Evolutionary conservation across 2,888 invertebrate species (phyloP), one percentile per base, ranked within the genome.

Genomic region (Drosophila kambysellisi): DNA sequence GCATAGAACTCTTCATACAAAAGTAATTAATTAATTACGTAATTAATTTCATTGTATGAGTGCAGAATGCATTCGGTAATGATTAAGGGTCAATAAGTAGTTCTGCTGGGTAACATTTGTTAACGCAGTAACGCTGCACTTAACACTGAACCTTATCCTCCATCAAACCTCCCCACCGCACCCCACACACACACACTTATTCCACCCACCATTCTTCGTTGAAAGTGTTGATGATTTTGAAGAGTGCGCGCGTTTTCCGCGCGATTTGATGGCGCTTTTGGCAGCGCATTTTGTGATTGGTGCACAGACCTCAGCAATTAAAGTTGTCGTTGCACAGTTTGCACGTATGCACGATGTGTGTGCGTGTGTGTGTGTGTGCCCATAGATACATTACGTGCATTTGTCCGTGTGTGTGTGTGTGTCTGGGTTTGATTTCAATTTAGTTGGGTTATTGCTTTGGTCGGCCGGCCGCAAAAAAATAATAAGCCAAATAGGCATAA

Each of bases 231-330:
- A 12, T 52, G 76, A 66, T 76, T 83, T 87, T 72, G 63, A 69
- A 39, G 77, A 62, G 77, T 62, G 61, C 74, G 52, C 76, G 88
- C 73, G 74, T 88, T 83, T 85, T 85, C 86, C 86, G 75, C 83
- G 77, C 85, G 90, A 85, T 89, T 85, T 85, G 86, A 83, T 88
- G 69, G 77, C 74, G 83, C 86, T 85, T 88, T 85, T 81, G 72
- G 75, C 69, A 77, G 75, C 77, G 74, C 75, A 62, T 20, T 68
- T 85, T 85, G 54, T 79, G 84, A 88, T 85, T 85, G 77, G 73
- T 46, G 52, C 33, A 32, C 66, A 57, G 59, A 72, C 65, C 79
- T 70, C 60, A 70, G 88, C 88, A 84, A 84, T 84, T 84, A 84
- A 84, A 84, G 71, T 84, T 63, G 70, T 74, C 88, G 29, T 74